Base-by-base conservation (phyloP, 2,888 invertebrate species). In the Orthosia gracilis region DNA sequence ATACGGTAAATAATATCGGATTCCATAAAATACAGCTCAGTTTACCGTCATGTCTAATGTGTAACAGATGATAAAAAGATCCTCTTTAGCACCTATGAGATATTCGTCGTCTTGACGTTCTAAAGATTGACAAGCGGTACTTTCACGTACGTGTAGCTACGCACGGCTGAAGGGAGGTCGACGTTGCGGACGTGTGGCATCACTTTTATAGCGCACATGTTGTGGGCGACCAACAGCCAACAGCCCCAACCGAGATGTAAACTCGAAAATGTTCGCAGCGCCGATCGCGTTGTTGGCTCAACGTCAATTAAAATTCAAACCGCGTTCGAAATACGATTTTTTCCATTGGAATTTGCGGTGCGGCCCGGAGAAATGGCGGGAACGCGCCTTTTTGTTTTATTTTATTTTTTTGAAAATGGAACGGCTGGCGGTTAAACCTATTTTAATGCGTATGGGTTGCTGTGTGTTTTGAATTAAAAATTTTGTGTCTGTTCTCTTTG, bases 301-400 rank as follows among this genome's bases (percentile, higher is more conserved):
- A 94, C 94, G 95, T 96, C 96, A 96, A 96, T 96, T 96, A 96
- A 96, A 96, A 96, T 96, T 96, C 96, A 96, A 96, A 95, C 94
- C 95, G 94, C 96, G 96, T 96, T 94, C 96, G 96, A 95, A 96
- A 96, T 96, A 95, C 96, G 96, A 96, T 96, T 96, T 96, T 96
- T 96, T 96, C 94, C 94, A 91, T 91, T 92, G 96, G 96, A 96
- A 96, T 96, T 95, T 95, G 96, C 93, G 96, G 96, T 93, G 94
- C 90, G 94, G 93, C 91, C 91, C 92, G 89, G 93, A 94, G 96
- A 94, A 95, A 95, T 95, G 94, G 95, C 95, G 93, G 93, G 95
- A 94, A 94, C 94, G 94, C 94, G 94, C 93, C 94, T 94, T 94
- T 95, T 95, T 95, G 94, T 95, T 95, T 96, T 95, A 93, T 94